A percentile compares a stretch with the other conserved stretches of the same genome.
Evolutionary conservation across 2,797 vertebrate genomes (phyloP).

Genomic region (Megaceryle alcyon): DNA sequence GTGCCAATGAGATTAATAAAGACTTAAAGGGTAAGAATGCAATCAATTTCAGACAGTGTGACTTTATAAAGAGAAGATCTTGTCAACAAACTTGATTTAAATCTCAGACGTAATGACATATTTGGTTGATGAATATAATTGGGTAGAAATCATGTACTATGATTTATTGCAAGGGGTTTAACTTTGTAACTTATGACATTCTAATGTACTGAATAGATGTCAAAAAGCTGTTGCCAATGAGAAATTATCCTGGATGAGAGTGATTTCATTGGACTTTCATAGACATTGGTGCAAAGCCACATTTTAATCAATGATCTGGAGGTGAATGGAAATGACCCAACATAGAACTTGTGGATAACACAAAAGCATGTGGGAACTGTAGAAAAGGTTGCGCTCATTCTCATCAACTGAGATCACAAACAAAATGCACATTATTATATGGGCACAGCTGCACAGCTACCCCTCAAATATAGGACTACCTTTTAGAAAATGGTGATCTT

Average conservation of each 20-base stretch:
- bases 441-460: neutral
- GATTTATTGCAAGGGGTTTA: conserved; percentile 47
- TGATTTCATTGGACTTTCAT: conserved; percentile 18
- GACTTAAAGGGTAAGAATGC: conserved; percentile 43
- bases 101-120: conserved; percentile 29
- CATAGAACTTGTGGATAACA: neutral
- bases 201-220: conserved; percentile 32
- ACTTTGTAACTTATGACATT: conserved; percentile 45
- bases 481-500: neutral
- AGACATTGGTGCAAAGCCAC: neutral
- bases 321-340: conserved; percentile 9
- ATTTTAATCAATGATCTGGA: conserved; percentile 31
- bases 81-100: conserved; percentile 58
- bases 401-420: neutral
- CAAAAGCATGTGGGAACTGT: neutral
- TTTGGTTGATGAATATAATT: conserved; percentile 52
- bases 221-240: conserved; percentile 52
- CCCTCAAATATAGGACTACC: neutral
- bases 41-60: conserved; percentile 31
- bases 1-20: conserved; percentile 46
- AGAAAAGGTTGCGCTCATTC: neutral
- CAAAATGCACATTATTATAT: neutral
- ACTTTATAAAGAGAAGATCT: conserved; percentile 35
- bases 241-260: conserved; percentile 12
- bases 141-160: neutral